Evolutionary conservation across 2,113 vertebrate species (phyloP), one percentile per base, ranked within the genome.

Genomic region (Trematomus loennbergii): DNA sequence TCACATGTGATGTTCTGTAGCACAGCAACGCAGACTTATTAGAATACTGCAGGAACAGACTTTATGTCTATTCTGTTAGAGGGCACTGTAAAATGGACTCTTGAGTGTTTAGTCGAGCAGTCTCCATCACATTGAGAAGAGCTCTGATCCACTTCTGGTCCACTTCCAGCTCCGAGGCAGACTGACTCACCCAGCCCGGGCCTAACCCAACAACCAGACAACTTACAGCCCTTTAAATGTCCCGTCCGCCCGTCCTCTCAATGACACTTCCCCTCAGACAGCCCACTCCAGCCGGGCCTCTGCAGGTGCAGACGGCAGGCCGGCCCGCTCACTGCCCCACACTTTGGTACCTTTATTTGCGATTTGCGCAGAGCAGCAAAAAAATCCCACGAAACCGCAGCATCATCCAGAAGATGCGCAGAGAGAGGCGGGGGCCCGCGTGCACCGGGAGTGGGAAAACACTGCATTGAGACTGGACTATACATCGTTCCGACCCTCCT

Each of bases 361-460:
- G 29, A 87, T 93, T 95, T 95, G 93, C 92, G 93, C 93, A 94
- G 87, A 93, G 92, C 92, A 95, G 92, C 87, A 92, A 89, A 82
- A 82, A 49, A 43, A 57, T n/a, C 74, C 72, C 70, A 72, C 49
- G 60, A 92, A 89, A 94, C 89, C 91, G 93, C 94, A 93, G 91
- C 91, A 93, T 88, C 89, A 91, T 81, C 84, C 75, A 80, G 82
- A 74, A 49, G 88, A 91, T 89, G 87, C 86, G 83, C 90, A 88
- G 81, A 70, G 54, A 67, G 79, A 76, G 71, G 81, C 76, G 79
- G 75, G 86, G 60, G 87, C 72, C 50, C 63, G 63, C 48, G 58
- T 62, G 49, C 65, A 29, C 67, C 72, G 58, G 66, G 9, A 33
- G 33, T 36, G 15, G 45, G 53, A 50, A 60, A 80, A 50, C 78